Percentiles rank a stretch among this genome's conserved stretches.
Conservation (phyloP, 2,797 vertebrate genomes). For the Melanogrammus aeglefinus region DNA sequence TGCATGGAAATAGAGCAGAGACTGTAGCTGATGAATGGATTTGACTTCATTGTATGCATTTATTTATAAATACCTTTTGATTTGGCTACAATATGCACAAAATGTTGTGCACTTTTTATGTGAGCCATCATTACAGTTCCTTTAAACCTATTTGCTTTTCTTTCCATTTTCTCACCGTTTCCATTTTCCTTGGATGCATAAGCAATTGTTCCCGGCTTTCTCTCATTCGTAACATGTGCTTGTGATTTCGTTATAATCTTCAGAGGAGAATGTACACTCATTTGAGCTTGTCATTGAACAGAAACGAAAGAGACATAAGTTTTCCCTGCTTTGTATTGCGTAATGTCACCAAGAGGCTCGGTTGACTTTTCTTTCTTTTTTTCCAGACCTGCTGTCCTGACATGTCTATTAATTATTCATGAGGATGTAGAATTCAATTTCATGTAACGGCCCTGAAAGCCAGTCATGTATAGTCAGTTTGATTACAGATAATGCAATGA, state of each 20-base stretch:
- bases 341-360: slow-evolving; percentile 35
- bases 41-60: not conserved
- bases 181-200: not conserved
- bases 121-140: not conserved
- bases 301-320: slow-evolving; percentile 53
- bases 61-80: not conserved
- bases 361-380: not conserved
- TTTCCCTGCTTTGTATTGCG: slow-evolving; percentile 42
- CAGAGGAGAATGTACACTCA: not conserved
- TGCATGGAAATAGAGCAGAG: not conserved
- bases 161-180: not conserved
- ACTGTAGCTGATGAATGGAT: not conserved
- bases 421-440: slow-evolving; percentile 62
- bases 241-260: not conserved
- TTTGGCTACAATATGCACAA: not conserved
- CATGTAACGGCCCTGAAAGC: slow-evolving; percentile 59
- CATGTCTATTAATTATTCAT: slow-evolving; percentile 70
- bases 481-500: slow-evolving; percentile 67
- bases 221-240: not conserved
- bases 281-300: not conserved
- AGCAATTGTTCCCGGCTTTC: not conserved
- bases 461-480: slow-evolving; percentile 60
- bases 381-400: slow-evolving; percentile 55
- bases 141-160: not conserved
- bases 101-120: not conserved